Evolutionary conservation across 2,113 vertebrate species (phyloP), one percentile per base, ranked within the genome.

Genomic region (Cyprinodon brontotheroides): DNA sequence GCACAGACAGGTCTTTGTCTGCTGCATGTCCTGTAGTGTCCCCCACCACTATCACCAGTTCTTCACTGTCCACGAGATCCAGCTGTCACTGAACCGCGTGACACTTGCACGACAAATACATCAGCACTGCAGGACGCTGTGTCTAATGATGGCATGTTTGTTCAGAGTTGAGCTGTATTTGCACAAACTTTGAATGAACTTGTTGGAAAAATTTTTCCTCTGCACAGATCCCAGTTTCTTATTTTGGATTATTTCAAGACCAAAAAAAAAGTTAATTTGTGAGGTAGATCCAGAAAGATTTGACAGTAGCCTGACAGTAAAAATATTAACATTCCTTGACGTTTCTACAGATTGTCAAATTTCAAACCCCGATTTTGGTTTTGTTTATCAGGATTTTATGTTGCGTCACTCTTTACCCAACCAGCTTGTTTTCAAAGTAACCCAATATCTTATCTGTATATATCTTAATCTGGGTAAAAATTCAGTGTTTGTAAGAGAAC

Each of bases 1-100:
- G 79, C 81, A 80, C 86, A 90, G 72, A 65, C 80, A 45, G 70
- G 62, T 66, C 72, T 85, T 85, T 89, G 89, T 92, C 82, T 89
- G 78, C 79, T 70, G 64, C 60, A 3, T 77, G 83, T 75, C 74
- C 80, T 88, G 63, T 67, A 68, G 59, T 78, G 65, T 80, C 68
- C 61, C 15, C 43, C 61, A 48, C 47, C 47, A 14, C 11, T 20
- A 57, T 20, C 50, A 20, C 17, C 20, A 57, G 17, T 3, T 61
- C 22, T 47, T 43, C 62, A 38, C 50, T 65, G 74, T 68, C 38
- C 1, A 5, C 40, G 41, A 74, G 14, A 53, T 63, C 61, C 71
- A 36, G 66, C 12, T 70, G 72, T 64, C n/a, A 11, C n/a, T 63
- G 70, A 43, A 1, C 17, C 0, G 6, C 15, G 20, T 29, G 41